Base-by-base conservation (phyloP, 1,140 invertebrate species). In the Drosophila nannoptera region DNA sequence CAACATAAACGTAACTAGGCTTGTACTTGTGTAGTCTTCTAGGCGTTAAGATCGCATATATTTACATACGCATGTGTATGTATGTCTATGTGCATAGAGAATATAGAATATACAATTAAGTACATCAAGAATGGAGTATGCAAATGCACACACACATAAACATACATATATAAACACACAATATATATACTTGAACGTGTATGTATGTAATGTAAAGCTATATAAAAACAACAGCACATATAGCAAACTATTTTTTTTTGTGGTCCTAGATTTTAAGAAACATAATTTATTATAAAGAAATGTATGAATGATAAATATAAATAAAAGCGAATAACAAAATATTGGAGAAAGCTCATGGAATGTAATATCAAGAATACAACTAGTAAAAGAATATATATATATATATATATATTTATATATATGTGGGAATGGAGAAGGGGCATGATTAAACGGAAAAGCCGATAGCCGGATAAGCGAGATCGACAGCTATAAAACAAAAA, bases 1-100 rank as follows among this genome's bases (percentile, higher is more conserved):
- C 80, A 84, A 84, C 80, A 84, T 84, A 84, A 84, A 70, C 80
- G 78, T 83, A 83, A 83, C 75, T 81, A 81, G 73, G 61, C 69
- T 81, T 80, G 77, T 81, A 81, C 77, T 78, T 78, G 76, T 78
- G 76, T 78, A 80, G 77, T 78, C 78, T 66, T 66, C 46, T 83
- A 83, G 78, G 12, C 33, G 35, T 42, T 82, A 82, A 75, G 75
- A 75, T 67, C 68, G 75, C 12, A 40, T 42, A 14, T 42, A 12
- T 42, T 14, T 14, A 11, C 6, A 42, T 42, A 35, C 33, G 7
- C 7, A 35, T 35, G 33, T 35, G 7, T 35, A 35, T 35, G 33
- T 32, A 55, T 73, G 66, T 52, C 62, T 58, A 75, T 73, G 66
- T 56, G 46, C 48, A 67, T 55, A 56, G 46, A 63, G 12, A 42